Evolutionary conservation across 2,797 vertebrate genomes (phyloP).

Genomic region (Microcaecilia unicolor): DNA sequence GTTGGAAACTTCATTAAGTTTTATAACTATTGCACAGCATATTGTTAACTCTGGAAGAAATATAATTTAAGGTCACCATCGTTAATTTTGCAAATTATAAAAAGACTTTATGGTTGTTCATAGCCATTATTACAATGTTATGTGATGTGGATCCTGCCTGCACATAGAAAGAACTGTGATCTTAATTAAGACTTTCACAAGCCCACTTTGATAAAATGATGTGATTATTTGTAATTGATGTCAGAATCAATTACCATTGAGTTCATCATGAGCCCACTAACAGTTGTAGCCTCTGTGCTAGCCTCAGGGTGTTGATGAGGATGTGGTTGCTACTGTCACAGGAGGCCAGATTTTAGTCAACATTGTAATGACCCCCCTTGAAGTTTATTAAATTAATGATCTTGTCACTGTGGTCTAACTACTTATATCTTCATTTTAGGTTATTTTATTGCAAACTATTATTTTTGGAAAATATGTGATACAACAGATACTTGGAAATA

Average conservation of each 20-base stretch:
- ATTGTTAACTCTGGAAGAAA: no score
- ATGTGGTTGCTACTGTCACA: conserved; percentile 58
- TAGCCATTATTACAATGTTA: conserved; percentile 91
- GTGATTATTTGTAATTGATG: conserved; percentile 99
- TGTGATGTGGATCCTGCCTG: conserved; percentile 85
- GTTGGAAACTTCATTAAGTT: no score
- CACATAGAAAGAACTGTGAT: conserved; percentile 86
- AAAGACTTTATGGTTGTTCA: conserved; percentile 72
- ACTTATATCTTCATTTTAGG: conserved; percentile 51
- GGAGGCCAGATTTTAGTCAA: conserved; percentile 66
- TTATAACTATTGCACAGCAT: no score
- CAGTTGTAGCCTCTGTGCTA: conserved; percentile 83
- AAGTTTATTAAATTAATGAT: conserved; percentile 80
- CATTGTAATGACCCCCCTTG: conserved; percentile 78
- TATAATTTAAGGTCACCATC: conserved; percentile 54
- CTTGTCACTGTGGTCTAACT: conserved; percentile 62
- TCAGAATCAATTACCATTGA: conserved; percentile 91
- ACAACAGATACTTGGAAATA: conserved; percentile 30
- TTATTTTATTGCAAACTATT: conserved; percentile 47
- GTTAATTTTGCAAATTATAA: conserved; percentile 65
- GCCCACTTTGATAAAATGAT: conserved; percentile 91
- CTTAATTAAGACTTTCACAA: conserved; percentile 99
- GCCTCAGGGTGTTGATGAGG: conserved; percentile 88
- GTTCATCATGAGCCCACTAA: conserved; percentile 83
- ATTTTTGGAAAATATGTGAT: conserved; percentile 36